A percentile compares a stretch with the other conserved stretches of the same genome.
Conservation (phyloP, 2,888 invertebrate species). For the Pantelozetes paolii region DNA sequence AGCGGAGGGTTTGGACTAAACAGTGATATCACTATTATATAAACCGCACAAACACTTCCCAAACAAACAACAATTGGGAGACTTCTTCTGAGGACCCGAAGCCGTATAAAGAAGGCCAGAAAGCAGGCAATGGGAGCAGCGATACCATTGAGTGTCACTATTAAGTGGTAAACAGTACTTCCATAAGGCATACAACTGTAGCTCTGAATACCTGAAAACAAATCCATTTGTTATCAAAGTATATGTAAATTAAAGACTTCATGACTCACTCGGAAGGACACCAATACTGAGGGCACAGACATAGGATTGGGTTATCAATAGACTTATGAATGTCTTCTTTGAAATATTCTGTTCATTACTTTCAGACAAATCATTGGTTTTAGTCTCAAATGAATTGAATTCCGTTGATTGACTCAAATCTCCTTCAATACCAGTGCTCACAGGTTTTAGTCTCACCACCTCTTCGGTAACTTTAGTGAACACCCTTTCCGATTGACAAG, state of each 20-base stretch:
- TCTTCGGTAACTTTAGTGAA: background rate
- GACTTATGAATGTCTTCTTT: slow-evolving; percentile 40
- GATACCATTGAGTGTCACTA: slow-evolving; percentile 69
- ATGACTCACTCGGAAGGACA: slow-evolving; percentile 60
- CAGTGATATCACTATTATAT: slow-evolving; percentile 66
- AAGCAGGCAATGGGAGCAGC: slow-evolving; percentile 74
- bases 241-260: background rate
- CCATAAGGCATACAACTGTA: slow-evolving; percentile 79
- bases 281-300: slow-evolving; percentile 71
- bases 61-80: slow-evolving; percentile 50
- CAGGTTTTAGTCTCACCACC: background rate
- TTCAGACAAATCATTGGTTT: background rate
- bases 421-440: background rate
- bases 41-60: slow-evolving; percentile 60
- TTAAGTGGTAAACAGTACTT: slow-evolving; percentile 68
- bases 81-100: slow-evolving; percentile 52
- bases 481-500: slow-evolving; percentile 1
- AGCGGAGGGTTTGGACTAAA: slow-evolving; percentile 71
- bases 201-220: slow-evolving; percentile 64
- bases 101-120: slow-evolving; percentile 57
- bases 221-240: background rate
- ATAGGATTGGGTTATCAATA: slow-evolving; percentile 54
- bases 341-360: background rate
- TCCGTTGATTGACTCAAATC: background rate
- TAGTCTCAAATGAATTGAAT: background rate